These are phyloP conservation scores for Macrostomum cliftonense DNA, from an alignment of 2,888 invertebrate genomes.

Conservation along the genomic window DNA sequence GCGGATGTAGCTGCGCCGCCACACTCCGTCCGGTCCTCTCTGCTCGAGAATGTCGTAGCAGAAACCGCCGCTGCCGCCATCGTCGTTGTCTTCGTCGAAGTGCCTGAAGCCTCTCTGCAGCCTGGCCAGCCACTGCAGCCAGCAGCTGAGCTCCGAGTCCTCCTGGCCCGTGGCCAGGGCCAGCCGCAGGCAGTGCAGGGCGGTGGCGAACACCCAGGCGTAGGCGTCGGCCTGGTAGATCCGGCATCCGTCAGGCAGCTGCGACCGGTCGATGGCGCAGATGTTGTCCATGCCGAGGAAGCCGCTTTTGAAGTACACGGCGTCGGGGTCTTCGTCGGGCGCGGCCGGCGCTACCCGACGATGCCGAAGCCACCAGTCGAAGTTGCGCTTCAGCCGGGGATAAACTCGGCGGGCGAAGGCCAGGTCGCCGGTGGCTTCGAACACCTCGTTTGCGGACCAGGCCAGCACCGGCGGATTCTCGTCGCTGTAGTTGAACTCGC, in stretches of 20 bases:
- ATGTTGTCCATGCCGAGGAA: constrained; percentile 35
- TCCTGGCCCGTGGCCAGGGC: too few relatives aligned
- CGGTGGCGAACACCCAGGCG: constrained; percentile 37
- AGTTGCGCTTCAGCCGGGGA: not conserved
- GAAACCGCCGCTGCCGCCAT: constrained; percentile 32
- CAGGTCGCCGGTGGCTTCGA: constrained; percentile 9
- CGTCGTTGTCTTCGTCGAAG: too few relatives aligned
- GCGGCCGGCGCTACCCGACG: not conserved
- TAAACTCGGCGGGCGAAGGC: not conserved
- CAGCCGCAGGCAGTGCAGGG: constrained; percentile 19
- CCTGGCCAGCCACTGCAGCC: too few relatives aligned
- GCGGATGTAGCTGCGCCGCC: constrained; percentile 16
- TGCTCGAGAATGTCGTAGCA: constrained; percentile 30
- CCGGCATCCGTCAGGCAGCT: constrained; percentile 16
- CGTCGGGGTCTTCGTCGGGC: not conserved
- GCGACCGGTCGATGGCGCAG: constrained; percentile 29
- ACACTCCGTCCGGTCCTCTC: constrained; percentile 16
- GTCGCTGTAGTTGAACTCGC: constrained; percentile 36
- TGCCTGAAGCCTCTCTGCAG: too few relatives aligned
- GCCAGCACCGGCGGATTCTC: constrained; percentile 38
- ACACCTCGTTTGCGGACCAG: constrained; percentile 21
- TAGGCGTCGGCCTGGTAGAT: constrained; percentile 29
- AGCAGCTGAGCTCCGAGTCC: too few relatives aligned
- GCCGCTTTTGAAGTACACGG: constrained; percentile 16
- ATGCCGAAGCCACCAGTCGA: not conserved